phyloP scores from a whole-genome alignment of 1,140 invertebrate genomes.

The Drosophila sproati region DNA sequence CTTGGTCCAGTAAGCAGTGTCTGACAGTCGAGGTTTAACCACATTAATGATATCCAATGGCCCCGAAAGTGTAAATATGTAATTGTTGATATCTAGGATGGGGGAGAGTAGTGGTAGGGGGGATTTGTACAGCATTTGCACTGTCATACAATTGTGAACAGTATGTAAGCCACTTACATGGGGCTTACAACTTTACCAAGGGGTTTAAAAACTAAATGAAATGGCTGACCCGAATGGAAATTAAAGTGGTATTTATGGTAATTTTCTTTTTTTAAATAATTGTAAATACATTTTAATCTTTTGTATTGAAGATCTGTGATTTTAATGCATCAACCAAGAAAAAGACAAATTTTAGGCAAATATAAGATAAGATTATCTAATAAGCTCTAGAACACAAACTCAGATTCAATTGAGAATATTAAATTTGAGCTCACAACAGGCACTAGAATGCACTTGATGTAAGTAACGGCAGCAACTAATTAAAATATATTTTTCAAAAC shows the following conservation, averaged over 20 bases:
- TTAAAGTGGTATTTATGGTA: constrained; percentile 1
- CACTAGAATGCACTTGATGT: no score
- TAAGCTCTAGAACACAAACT: no score
- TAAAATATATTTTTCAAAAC: no score
- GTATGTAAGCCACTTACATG: constrained; percentile 46
- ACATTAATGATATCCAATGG: constrained; percentile 61
- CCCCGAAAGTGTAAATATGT: constrained; percentile 48
- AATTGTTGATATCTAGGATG: constrained; percentile 49
- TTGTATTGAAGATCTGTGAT: no score
- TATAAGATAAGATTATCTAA: no score
- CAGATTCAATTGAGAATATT: no score
- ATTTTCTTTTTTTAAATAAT: not conserved
- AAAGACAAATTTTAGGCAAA: no score
- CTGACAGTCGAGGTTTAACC: constrained; percentile 54
- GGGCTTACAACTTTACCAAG: constrained; percentile 3
- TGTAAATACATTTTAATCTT: not conserved
- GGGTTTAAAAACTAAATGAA: constrained; percentile 27
- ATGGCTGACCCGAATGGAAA: not conserved
- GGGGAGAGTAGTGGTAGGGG: not conserved
- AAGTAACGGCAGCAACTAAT: no score
- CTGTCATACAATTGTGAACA: constrained; percentile 54
- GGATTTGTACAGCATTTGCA: constrained; percentile 68
- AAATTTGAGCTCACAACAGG: no score
- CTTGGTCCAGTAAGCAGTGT: constrained; percentile 18
- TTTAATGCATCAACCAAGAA: no score